Evolutionary conservation across 2,113 vertebrate species (phyloP).

Genomic region (Labeo rohita): DNA sequence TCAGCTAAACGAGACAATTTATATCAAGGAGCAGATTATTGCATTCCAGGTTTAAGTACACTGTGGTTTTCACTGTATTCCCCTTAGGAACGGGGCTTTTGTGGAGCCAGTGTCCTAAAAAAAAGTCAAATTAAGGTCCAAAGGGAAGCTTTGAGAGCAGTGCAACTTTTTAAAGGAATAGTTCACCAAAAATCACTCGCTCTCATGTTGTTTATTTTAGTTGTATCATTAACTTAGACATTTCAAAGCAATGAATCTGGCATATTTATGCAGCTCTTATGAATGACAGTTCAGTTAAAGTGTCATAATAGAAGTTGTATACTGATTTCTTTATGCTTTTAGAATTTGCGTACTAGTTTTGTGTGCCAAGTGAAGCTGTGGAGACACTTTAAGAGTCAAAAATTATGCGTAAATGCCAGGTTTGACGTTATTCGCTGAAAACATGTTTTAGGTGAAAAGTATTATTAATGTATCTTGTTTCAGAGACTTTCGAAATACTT

Average conservation of each 20-base stretch:
- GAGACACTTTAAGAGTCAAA: neutral
- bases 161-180: neutral
- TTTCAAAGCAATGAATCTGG: neutral
- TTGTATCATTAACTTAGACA: neutral
- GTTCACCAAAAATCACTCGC: neutral
- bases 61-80: neutral
- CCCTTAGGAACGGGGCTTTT: neutral
- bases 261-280: neutral
- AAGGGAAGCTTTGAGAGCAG: neutral
- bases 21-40: conserved; percentile 12
- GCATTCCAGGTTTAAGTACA: conserved; percentile 31
- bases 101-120: neutral
- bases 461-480: too few species aligned
- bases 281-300: neutral
- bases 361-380: too few species aligned
- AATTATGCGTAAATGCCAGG: neutral
- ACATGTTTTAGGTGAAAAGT: neutral
- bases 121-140: neutral
- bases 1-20: conserved; percentile 28
- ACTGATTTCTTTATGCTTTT: neutral
- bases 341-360: neutral
- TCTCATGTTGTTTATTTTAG: neutral
- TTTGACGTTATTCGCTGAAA: neutral
- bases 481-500: neutral
- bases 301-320: neutral